A percentile compares a stretch with the other conserved stretches of the same genome.
Evolutionary conservation across 2,888 invertebrate species (phyloP).

Genomic region (Yponomeuta plumbellus): DNA sequence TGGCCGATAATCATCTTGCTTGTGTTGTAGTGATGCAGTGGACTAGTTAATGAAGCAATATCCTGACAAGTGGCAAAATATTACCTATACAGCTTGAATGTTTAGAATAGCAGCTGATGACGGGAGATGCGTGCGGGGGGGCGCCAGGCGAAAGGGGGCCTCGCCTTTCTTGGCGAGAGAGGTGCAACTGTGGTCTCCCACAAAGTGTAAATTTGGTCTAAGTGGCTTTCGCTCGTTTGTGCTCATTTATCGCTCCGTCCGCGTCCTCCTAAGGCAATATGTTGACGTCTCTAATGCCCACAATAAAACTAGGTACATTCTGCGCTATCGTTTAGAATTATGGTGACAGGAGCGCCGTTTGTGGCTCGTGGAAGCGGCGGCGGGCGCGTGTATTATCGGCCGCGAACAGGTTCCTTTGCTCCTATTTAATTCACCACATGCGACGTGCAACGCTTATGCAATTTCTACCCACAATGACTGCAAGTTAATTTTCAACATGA

Average conservation of each 20-base stretch:
- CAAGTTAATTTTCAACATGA: conserved; percentile 42
- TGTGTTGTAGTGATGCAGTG: conserved; percentile 2
- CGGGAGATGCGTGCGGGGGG: conserved; percentile 32
- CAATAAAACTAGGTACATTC: conserved; percentile 58
- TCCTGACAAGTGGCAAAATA: conserved; percentile 1
- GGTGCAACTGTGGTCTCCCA: conserved; percentile 65
- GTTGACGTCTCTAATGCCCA: conserved; percentile 55
- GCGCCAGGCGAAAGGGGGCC: conserved; percentile 27
- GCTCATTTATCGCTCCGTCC: conserved; percentile 62
- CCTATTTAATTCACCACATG: conserved; percentile 68
- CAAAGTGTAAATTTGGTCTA: conserved; percentile 74
- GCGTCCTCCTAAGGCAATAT: conserved; percentile 55
- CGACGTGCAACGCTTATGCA: conserved; percentile 62
- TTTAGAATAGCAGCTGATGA: conserved; percentile 56
- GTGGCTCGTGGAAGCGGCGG: conserved; percentile 51
- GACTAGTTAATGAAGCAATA: conserved; percentile 11
- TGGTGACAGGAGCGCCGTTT: conserved; percentile 58
- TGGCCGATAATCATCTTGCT: conserved; percentile 8
- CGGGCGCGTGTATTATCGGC: conserved; percentile 51
- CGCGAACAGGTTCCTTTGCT: conserved; percentile 63
- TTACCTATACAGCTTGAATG: neutral
- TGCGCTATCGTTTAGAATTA: conserved; percentile 64
- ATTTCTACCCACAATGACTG: conserved; percentile 58
- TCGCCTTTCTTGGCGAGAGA: conserved; percentile 35
- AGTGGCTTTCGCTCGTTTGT: conserved; percentile 71